Evolutionary conservation across 2,888 invertebrate genomes (phyloP).

Genomic region (Chymomyza amoena): DNA sequence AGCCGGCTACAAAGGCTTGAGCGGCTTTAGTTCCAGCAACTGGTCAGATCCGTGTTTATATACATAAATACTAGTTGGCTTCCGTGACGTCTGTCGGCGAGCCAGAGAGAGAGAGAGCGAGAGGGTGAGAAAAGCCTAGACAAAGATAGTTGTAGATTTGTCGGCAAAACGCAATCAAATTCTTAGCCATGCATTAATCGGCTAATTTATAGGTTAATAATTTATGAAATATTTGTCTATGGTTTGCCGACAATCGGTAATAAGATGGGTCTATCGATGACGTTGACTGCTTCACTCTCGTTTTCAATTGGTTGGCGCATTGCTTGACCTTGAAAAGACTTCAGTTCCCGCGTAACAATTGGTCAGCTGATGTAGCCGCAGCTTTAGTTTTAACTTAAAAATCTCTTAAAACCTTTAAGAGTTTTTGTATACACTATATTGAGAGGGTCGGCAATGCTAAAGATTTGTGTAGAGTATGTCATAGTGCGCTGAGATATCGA

Average conservation of each 20-base stretch:
- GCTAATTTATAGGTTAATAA: conserved; percentile 70
- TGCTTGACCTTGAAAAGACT: conserved; percentile 57
- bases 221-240: conserved; percentile 64
- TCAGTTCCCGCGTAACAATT: conserved; percentile 55
- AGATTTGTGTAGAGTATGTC: background rate
- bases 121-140: background rate
- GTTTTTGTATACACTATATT: background rate
- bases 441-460: background rate
- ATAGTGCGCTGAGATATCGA: too few relatives aligned
- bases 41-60: conserved; percentile 68
- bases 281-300: conserved; percentile 61
- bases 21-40: background rate
- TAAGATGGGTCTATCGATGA: conserved; percentile 1
- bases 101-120: too few relatives aligned
- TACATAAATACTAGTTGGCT: conserved; percentile 21
- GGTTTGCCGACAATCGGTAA: background rate
- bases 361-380: conserved; percentile 30
- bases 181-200: conserved; percentile 72
- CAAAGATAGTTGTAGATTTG: conserved; percentile 4
- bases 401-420: too few relatives aligned
- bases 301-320: conserved; percentile 63
- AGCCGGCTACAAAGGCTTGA: conserved; percentile 49
- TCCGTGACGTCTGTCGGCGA: conserved; percentile 9
- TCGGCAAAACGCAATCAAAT: conserved; percentile 70
- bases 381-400: conserved; percentile 42